Conservation (phyloP, 37 sponge, comb jelly and placozoan genomes). For the Hexactinellida sp. region DNA sequence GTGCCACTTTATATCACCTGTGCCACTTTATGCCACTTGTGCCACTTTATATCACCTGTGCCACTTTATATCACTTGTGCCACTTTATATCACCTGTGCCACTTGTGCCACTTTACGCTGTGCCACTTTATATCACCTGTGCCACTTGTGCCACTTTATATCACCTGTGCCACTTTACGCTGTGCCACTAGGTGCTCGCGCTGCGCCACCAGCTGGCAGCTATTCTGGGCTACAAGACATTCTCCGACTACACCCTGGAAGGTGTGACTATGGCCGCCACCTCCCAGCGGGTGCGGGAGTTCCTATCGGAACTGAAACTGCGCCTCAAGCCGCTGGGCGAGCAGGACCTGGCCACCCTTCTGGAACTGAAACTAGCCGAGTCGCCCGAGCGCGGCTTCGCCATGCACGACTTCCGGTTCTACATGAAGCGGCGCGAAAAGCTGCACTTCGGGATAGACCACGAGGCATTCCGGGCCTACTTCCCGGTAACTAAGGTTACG, state of each 20-base stretch:
- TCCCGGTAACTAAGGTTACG: slow-evolving; percentile 39
- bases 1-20: no score
- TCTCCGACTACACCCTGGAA: slow-evolving; percentile 33
- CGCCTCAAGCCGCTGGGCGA: background rate
- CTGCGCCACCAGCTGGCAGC: slow-evolving; percentile 26
- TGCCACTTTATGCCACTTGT: no score
- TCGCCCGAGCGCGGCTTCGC: background rate
- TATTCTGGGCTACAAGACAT: slow-evolving; percentile 32
- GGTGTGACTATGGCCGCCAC: slow-evolving; percentile 10
- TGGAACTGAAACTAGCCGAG: background rate
- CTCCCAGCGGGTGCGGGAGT: background rate
- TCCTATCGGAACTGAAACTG: background rate
- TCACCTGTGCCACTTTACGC: no score
- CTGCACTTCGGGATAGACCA: slow-evolving; percentile 40
- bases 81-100: no score
- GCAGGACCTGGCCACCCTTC: background rate
- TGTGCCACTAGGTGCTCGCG: background rate
- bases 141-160: no score
- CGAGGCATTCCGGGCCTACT: slow-evolving; percentile 36
- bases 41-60: no score
- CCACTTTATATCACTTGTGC: no score
- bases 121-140: no score
- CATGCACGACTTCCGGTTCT: slow-evolving; percentile 33
- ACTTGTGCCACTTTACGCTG: no score
- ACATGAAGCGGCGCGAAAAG: slow-evolving; percentile 33